phyloP scores from a whole-genome alignment of 2,113 vertebrate genomes.

The Steatornis caripensis region DNA sequence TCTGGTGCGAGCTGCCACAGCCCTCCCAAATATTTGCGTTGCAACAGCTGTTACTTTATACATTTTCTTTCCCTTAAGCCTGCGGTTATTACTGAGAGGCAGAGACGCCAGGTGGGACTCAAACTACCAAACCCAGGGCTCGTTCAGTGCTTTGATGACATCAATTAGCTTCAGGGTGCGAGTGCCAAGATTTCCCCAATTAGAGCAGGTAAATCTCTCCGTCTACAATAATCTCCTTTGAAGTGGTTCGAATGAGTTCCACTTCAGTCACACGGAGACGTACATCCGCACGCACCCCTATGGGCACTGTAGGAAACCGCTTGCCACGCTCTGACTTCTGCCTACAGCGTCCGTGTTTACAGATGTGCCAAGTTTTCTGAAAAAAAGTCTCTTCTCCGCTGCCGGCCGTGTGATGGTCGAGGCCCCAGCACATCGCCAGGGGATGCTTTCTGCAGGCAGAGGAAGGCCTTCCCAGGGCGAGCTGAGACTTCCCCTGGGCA shows the following conservation, averaged over 20 bases:
- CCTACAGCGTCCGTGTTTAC: not conserved
- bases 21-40: not conserved
- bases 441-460: not conserved
- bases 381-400: not conserved
- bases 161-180: conserved; percentile 65
- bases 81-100: not conserved
- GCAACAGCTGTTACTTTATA: conserved; percentile 50
- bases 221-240: conserved; percentile 58
- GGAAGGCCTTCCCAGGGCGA: not conserved
- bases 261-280: not conserved
- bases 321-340: not conserved
- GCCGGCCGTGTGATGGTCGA: not conserved
- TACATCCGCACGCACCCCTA: not conserved
- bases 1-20: not conserved
- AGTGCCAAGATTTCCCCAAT: conserved; percentile 59
- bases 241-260: conserved; percentile 50
- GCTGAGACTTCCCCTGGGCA: not conserved
- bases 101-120: conserved; percentile 69
- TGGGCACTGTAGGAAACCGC: not conserved
- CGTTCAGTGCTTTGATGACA: conserved; percentile 60
- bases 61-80: not conserved
- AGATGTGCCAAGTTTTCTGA: not conserved
- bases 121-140: conserved; percentile 67
- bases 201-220: conserved; percentile 53
- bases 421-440: not conserved